Percentiles rank a stretch among this genome's conserved stretches.
phyloP scores from a whole-genome alignment of 2,113 vertebrate genomes.

The Ptilorrhoa leucosticta region DNA sequence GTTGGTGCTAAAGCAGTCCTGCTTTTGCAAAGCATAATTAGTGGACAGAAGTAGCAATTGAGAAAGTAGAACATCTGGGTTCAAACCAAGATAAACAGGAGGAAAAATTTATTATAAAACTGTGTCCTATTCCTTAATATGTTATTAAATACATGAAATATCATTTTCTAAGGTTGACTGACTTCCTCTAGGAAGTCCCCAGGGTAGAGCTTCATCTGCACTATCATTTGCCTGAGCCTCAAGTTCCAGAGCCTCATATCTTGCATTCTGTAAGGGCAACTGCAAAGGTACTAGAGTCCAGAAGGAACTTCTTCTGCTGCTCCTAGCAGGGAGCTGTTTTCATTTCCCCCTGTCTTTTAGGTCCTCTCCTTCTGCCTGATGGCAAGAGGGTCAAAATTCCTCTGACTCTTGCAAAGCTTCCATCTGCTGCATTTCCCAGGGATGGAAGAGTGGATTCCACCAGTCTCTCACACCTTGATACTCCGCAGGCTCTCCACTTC shows the following conservation, averaged over 20 bases:
- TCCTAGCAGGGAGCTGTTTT: not conserved
- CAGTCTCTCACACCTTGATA: not conserved
- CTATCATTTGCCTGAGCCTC: not conserved
- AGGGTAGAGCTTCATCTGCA: not conserved
- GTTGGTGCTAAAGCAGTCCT: constrained; percentile 27
- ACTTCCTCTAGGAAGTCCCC: not conserved
- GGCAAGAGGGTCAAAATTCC: not conserved
- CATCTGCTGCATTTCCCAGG: not conserved
- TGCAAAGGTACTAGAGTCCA: not conserved
- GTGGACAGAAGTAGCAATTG: not conserved
- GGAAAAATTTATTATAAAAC: not conserved
- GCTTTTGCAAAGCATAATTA: not conserved
- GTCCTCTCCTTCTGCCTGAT: not conserved
- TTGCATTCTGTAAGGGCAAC: not conserved
- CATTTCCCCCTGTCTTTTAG: not conserved
- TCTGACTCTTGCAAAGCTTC: not conserved
- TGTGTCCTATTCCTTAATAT: not conserved
- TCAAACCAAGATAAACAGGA: not conserved
- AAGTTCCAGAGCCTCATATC: not conserved
- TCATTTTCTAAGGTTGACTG: not conserved
- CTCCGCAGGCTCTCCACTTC: not conserved
- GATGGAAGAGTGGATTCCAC: not conserved
- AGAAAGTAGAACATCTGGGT: not conserved
- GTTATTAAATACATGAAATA: not conserved
- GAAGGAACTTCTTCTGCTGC: not conserved